phyloP scores from a whole-genome alignment of 2,113 vertebrate species.

The Puntigrus tetrazona region DNA sequence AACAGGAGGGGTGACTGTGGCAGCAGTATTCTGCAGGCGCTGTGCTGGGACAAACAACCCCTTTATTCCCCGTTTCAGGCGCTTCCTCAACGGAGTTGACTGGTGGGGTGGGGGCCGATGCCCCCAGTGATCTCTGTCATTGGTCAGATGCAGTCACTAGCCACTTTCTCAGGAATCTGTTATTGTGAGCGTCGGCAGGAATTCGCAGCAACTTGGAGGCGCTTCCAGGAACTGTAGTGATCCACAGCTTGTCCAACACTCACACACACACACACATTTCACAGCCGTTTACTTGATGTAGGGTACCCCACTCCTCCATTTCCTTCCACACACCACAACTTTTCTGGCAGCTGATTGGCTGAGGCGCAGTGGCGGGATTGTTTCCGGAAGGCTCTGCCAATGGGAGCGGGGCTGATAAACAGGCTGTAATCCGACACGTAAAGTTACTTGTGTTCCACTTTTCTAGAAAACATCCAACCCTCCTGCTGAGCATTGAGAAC shows the following conservation, averaged over 20 bases:
- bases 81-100: conserved; percentile 54
- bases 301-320: conserved; percentile 22
- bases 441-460: conserved; percentile 98
- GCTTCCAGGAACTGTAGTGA: conserved; percentile 93
- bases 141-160: conserved; percentile 60
- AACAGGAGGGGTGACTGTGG: conserved; percentile 48
- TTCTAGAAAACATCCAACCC: conserved; percentile 82
- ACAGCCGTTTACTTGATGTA: conserved; percentile 43
- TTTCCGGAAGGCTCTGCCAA: conserved; percentile 82
- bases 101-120: conserved; percentile 45
- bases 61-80: conserved; percentile 40
- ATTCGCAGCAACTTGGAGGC: conserved; percentile 86
- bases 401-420: conserved; percentile 81
- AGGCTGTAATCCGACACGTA: conserved; percentile 91
- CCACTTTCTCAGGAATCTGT: conserved; percentile 77
- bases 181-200: conserved; percentile 78
- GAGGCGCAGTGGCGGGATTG: conserved; percentile 81
- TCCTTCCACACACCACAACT: conserved; percentile 57
- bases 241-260: conserved; percentile 78
- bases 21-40: conserved; percentile 49
- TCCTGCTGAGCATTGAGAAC: conserved; percentile 89
- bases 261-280: conserved; percentile 53
- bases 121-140: conserved; percentile 49
- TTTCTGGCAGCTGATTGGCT: conserved; percentile 80
- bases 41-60: conserved; percentile 68